phyloP scores from a whole-genome alignment of 2,888 invertebrate species.

The Leptopilina drosophilae region DNA sequence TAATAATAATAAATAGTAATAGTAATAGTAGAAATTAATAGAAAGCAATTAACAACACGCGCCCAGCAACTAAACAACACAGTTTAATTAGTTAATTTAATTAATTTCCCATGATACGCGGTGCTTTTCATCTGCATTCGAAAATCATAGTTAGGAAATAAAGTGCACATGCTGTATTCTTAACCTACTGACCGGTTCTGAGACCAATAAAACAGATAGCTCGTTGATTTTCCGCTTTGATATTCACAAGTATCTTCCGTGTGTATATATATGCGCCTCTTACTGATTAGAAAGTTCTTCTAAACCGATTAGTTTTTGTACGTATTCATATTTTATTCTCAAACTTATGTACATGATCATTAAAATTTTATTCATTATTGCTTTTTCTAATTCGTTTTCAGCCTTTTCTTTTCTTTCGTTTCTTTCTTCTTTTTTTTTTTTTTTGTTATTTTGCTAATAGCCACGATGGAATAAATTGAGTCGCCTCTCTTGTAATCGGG shows the following conservation, averaged over 20 bases:
- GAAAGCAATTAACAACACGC: too few species aligned
- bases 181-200: slow-evolving; percentile 74
- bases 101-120: too few species aligned
- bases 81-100: background rate
- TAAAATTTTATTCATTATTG: too few species aligned
- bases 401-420: background rate
- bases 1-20: too few species aligned
- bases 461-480: slow-evolving; percentile 3
- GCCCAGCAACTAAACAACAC: too few species aligned
- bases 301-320: too few species aligned
- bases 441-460: background rate
- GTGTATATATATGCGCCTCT: background rate
- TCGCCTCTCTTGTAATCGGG: slow-evolving; percentile 24
- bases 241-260: slow-evolving; percentile 23
- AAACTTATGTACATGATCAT: too few species aligned
- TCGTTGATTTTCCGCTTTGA: slow-evolving; percentile 24
- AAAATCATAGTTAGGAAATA: background rate
- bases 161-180: slow-evolving; percentile 47
- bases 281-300: slow-evolving; percentile 19
- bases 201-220: slow-evolving; percentile 56
- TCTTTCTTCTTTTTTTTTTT: background rate
- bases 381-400: too few species aligned
- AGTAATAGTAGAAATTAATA: too few species aligned
- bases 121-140: slow-evolving; percentile 11
- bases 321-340: too few species aligned